Percentiles rank a stretch among this genome's conserved stretches.
phyloP scores from a whole-genome alignment of 2,797 vertebrate species.

The Sciaenops ocellatus region DNA sequence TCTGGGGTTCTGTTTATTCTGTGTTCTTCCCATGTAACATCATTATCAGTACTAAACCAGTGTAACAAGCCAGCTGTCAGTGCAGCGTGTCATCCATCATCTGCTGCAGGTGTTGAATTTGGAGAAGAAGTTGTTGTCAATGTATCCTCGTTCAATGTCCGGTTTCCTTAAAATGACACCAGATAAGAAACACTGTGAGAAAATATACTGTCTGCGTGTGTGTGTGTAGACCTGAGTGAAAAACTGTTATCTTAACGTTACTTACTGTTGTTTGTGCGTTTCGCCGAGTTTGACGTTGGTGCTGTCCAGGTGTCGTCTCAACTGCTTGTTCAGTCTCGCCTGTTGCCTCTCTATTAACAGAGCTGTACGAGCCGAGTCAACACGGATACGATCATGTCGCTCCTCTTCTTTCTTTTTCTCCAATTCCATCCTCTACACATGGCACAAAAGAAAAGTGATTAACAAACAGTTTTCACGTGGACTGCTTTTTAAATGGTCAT shows the following conservation, averaged over 20 bases:
- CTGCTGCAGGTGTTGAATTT: slow-evolving; percentile 92
- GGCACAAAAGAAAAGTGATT: neutral
- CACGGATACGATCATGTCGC: slow-evolving; percentile 71
- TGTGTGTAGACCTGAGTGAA: neutral
- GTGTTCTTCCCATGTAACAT: neutral
- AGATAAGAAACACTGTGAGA: slow-evolving; percentile 11
- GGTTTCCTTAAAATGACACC: slow-evolving; percentile 82
- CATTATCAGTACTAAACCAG: neutral
- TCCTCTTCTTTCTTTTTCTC: slow-evolving; percentile 76
- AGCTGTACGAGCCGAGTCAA: slow-evolving; percentile 73
- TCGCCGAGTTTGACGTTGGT: slow-evolving; percentile 84
- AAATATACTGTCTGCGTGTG: no score
- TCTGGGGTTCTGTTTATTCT: slow-evolving; percentile 18
- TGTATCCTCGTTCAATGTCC: slow-evolving; percentile 76
- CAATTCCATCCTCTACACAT: slow-evolving; percentile 80
- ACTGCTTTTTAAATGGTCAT: fast-evolving
- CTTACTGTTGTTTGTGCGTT: slow-evolving; percentile 85
- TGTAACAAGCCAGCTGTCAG: neutral
- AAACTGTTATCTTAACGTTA: neutral
- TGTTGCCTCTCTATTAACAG: slow-evolving; percentile 86
- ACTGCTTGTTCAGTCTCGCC: slow-evolving; percentile 70
- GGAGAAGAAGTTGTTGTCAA: slow-evolving; percentile 86
- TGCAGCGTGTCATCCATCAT: slow-evolving; percentile 60
- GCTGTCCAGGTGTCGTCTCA: slow-evolving; percentile 84
- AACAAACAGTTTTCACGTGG: neutral